Evolutionary conservation across 1,140 invertebrate genomes (phyloP).

Genomic region (Orchestia grillus): DNA sequence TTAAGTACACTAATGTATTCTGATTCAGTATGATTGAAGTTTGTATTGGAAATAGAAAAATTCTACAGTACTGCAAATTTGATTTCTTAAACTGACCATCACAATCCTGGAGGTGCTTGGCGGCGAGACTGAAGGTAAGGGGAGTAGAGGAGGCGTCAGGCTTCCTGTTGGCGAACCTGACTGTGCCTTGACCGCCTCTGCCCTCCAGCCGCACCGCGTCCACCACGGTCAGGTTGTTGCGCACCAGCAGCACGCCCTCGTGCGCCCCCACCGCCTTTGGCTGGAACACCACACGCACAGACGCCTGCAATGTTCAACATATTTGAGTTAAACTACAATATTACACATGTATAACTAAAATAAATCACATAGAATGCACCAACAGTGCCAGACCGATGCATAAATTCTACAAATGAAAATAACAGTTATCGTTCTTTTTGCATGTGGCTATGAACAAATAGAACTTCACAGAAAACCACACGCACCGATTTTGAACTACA

Average conservation of each 20-base stretch:
- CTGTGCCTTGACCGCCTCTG: constrained; percentile 81
- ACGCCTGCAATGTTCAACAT: constrained; percentile 44
- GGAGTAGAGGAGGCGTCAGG: constrained; percentile 80
- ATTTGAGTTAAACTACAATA: background rate
- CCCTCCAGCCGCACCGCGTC: constrained; percentile 87
- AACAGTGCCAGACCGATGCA: background rate
- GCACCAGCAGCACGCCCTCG: constrained; percentile 71
- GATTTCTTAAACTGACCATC: constrained; percentile 71
- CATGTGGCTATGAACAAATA: background rate
- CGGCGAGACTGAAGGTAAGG: constrained; percentile 86
- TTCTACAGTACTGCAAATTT: background rate
- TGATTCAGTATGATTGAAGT: no score
- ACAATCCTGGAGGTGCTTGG: constrained; percentile 87
- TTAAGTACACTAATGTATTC: no score
- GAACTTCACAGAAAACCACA: background rate
- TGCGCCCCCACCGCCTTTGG: constrained; percentile 62
- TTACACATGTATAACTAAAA: background rate
- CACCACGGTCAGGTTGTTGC: constrained; percentile 94
- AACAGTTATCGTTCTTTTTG: background rate
- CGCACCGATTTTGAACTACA: no score
- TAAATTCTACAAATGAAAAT: background rate
- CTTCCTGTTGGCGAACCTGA: constrained; percentile 91
- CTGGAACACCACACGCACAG: constrained; percentile 64
- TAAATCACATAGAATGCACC: background rate
- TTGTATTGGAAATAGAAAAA: background rate